Conservation (phyloP, 2,113 vertebrate species). For the Centrocercus urophasianus region DNA sequence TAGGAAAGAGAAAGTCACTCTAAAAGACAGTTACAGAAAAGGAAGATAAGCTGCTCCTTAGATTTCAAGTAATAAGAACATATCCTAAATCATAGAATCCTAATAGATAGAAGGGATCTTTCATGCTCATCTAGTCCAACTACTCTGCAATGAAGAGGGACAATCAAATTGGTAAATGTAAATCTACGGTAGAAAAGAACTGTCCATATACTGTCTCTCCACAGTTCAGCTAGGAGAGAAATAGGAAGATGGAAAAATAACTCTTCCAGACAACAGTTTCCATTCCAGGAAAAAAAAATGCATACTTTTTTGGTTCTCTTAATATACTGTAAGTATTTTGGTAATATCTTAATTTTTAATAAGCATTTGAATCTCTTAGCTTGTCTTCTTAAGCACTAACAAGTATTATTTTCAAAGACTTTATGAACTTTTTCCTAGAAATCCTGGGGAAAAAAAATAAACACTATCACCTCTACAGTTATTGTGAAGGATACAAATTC, state of each 20-base stretch:
- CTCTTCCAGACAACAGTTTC: not conserved
- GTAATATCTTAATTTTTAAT: not conserved
- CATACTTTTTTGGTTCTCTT: not conserved
- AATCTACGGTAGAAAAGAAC: not conserved
- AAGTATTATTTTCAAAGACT: not conserved
- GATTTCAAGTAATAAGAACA: not conserved
- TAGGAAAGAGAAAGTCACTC: too few species aligned
- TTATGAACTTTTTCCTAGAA: not conserved
- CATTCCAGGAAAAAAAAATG: not conserved
- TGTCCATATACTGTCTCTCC: not conserved
- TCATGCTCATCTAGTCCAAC: too few species aligned
- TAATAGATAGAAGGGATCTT: too few species aligned
- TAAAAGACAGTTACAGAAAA: too few species aligned
- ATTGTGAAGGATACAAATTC: not conserved
- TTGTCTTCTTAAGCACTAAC: not conserved
- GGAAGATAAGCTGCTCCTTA: not conserved
- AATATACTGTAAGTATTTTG: not conserved
- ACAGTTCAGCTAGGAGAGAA: not conserved
- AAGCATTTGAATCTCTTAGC: not conserved
- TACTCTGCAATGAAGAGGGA: too few species aligned
- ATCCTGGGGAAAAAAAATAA: not conserved
- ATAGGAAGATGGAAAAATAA: not conserved
- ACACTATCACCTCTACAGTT: accelerated
- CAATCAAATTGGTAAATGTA: not conserved
- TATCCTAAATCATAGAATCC: not conserved